Evolutionary conservation across 2,113 vertebrate genomes (phyloP), one percentile per base, ranked within the genome.

Genomic region (Odobenus rosmarus): DNA sequence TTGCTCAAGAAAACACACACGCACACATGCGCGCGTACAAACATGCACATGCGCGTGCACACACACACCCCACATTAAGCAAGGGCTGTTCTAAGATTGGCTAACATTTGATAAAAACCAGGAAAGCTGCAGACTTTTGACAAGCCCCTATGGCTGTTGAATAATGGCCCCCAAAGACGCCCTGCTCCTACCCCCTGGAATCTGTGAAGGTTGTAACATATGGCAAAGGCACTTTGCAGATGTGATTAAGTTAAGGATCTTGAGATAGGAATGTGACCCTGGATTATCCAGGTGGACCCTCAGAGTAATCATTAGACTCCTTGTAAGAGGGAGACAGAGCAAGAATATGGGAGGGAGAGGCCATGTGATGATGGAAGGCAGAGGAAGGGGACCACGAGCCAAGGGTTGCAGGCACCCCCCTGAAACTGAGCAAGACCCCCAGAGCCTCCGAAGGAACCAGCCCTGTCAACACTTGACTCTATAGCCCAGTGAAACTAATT

Each of bases 311-410:
- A 36, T 12, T 33, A 13, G 31, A 2, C 42, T 77, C 69, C 51
- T 49, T 88, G 4, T 12, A 26, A 72, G 10, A 55, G 4, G 24
- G 19, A 92, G 31, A 4, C 59, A 3, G 7, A 49, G 46, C n/a
- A 69, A n/a, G 67, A 69, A 69, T 13, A 0, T 1, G 13, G n/a
- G 28, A 46, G 33, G 24, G 14, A n/a, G 14, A 15, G 53, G 9
- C 53, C 6, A 0, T 0, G 15, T 10, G 31, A 14, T 0, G 1
- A 15, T 0, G 5, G 57, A 26, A n/a, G 9, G 0, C 0, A 2
- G 69, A 71, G 69, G 24, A 23, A 85, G 24, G 42, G 2, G 3
- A 31, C 53, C 5, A 0, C 0, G 18, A 86, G 39, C 11, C 33
- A 49, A 49, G 19, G 23, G n/a, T 1, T 14, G 5, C 23, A 46